Base-by-base conservation (phyloP, 2,113 vertebrate species). In the Ailuropoda melanoleuca region DNA sequence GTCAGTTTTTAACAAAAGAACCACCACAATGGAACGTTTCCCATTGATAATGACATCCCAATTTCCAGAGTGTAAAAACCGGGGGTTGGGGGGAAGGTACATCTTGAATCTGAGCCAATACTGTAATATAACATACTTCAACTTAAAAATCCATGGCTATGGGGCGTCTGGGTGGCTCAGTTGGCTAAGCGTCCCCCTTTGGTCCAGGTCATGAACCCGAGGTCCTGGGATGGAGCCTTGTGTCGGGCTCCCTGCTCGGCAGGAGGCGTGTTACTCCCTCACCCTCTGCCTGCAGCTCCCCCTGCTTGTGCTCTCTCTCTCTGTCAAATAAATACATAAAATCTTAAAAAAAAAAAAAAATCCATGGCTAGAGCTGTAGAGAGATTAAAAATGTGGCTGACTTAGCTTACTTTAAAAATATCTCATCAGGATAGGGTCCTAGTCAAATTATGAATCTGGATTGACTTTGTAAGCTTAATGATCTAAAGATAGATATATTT, bases 1-100 rank as follows among this genome's bases (percentile, higher is more conserved):
- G 39, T 94, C 50, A 85, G 24, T 70, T 96, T 94, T 90, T 80
- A 93, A 81, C 50, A 95, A 82, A 90, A 64, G 34, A 60, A 84
- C 1, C 10, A 87, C 31, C 55, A 34, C 11, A 50, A 31, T 4
- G 43, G 46, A 89, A 93, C 55, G 50, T 96, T 64, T 68, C 13
- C 87, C 37, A 39, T 11, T 72, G n/a, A 74, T 58, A 17, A 50
- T 29, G n/a, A 68, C 3, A 78, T 70, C 46, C 39, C 77, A 84
- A 53, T 91, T 88, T 84, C 34, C 26, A 94, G 46, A 80, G 56
- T 70, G 11, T 55, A 87, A 89, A 43, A 43, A 43, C 43, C 4
- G 43, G 43, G 43, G 43, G 39, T 4, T 4, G 43, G 43, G 43
- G 43, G 43, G 43, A 4, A 43, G 48, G 26, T 72, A 29, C 34